phyloP scores from a whole-genome alignment of 2,888 invertebrate genomes.

The Sarcophaga variegata region DNA sequence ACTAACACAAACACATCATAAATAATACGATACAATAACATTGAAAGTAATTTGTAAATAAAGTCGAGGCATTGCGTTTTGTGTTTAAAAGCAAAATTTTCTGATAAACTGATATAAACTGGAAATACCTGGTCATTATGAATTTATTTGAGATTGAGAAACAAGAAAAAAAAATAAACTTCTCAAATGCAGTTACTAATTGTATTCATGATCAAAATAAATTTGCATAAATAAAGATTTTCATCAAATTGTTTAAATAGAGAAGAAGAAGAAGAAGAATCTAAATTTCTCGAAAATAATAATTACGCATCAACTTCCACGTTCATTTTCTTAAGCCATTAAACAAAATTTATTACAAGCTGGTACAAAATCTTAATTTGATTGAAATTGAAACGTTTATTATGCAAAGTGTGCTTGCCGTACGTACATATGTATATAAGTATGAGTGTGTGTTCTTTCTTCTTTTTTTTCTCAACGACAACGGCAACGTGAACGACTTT shows the following conservation, averaged over 20 bases:
- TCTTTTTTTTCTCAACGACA: too few relatives aligned
- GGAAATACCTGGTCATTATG: background rate
- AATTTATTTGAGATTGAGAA: background rate
- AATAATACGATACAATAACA: too few relatives aligned
- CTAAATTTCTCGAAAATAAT: background rate
- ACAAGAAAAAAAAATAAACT: background rate
- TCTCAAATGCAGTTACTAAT: constrained; percentile 5
- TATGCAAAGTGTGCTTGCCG: constrained; percentile 48
- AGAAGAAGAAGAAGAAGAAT: background rate
- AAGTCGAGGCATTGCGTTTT: background rate
- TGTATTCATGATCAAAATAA: constrained; percentile 26
- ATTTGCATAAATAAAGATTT: constrained; percentile 43
- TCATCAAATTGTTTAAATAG: background rate
- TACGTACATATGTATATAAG: background rate
- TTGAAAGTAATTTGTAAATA: too few relatives aligned
- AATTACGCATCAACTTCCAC: constrained; percentile 47
- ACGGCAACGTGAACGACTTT: background rate
- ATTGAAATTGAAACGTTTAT: constrained; percentile 69
- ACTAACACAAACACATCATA: too few relatives aligned
- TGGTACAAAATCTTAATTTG: constrained; percentile 65
- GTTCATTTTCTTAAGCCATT: constrained; percentile 27
- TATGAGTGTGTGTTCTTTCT: background rate
- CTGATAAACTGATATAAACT: background rate
- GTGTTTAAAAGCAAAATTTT: background rate
- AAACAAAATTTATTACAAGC: constrained; percentile 58